Percentiles rank a stretch among this genome's conserved stretches.
phyloP scores from a whole-genome alignment of 2,888 invertebrate species.

The Ecliptopera silaceata region DNA sequence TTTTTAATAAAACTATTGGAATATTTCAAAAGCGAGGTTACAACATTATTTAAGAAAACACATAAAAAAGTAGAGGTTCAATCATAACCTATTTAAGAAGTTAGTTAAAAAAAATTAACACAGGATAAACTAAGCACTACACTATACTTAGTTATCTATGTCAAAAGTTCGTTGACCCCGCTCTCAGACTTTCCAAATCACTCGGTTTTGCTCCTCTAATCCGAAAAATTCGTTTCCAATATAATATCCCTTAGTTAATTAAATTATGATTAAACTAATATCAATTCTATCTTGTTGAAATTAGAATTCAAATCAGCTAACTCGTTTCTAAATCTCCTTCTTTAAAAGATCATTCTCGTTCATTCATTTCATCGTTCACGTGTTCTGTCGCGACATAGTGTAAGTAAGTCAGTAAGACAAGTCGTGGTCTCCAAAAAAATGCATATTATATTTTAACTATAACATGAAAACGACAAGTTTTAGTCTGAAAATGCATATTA shows the following conservation, averaged over 20 bases:
- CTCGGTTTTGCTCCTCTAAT: neutral
- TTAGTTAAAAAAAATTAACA: too few species aligned
- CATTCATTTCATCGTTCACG: constrained; percentile 41
- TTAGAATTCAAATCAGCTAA: constrained; percentile 20
- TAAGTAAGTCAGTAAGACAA: constrained; percentile 2
- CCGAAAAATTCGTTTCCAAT: neutral
- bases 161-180: too few species aligned
- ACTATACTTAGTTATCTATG: too few species aligned
- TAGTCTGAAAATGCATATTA: too few species aligned
- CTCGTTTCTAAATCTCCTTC: constrained; percentile 25
- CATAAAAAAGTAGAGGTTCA: too few species aligned
- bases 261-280: constrained; percentile 12
- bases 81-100: too few species aligned
- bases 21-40: too few species aligned
- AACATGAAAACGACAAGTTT: too few species aligned
- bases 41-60: too few species aligned
- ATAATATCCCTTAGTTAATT: neutral
- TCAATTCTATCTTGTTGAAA: constrained; percentile 15
- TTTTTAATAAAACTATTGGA: too few species aligned
- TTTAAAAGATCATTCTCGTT: constrained; percentile 40
- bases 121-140: too few species aligned
- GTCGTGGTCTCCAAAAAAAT: neutral
- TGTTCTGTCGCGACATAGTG: constrained; percentile 17
- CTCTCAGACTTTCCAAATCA: neutral
- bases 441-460: too few species aligned